Base-by-base conservation (phyloP, 2,113 vertebrate species). In the Manacus vitellinus region DNA sequence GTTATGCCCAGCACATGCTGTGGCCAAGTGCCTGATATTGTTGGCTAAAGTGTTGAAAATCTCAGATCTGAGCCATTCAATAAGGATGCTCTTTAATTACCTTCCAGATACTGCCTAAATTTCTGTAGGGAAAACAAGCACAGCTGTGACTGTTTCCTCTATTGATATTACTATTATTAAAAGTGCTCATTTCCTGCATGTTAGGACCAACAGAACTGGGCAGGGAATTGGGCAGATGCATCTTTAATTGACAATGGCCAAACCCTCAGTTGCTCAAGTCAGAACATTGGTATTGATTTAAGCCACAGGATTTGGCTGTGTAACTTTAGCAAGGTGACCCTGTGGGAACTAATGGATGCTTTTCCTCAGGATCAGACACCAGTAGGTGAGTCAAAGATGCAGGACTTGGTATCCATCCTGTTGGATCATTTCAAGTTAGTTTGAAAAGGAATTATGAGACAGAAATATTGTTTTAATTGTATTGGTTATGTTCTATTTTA, bases 361-460 rank as follows among this genome's bases (percentile, higher is more conserved):
- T 31, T 47, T 87, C 49, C 54, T 94, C 55, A 86, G 91, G 85
- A 96, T 94, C 82, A 93, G 74, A 56, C 52, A 79, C 15, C 28
- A 61, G 28, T 5, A 55, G 12, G n/a, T 23, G 22, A 85, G 47
- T 75, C 54, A 92, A 90, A 95, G 55, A 85, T 62, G 33, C 46
- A 83, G 23, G 65, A 73, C 35, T 67, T 18, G 1, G 12, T 49
- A 65, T 39, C 35, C 37, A 20, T 84, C 61, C 58, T 72, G 51
- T 35, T 88, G 76, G 44, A 41, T 61, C 66, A 54, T 79, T 75
- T 56, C n/a, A 56, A 79, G 41, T 85, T 87, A 94, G 46, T 39
- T 93, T 79, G 14, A 61, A 90, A 97, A 93, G 31, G 65, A 81
- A 82, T 76, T 87, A 67, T 1, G 74, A 55, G 70, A 75, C 82